Evolutionary conservation across 2,797 vertebrate genomes (phyloP).

Genomic region (Lepidocolaptes lacrymiger): DNA sequence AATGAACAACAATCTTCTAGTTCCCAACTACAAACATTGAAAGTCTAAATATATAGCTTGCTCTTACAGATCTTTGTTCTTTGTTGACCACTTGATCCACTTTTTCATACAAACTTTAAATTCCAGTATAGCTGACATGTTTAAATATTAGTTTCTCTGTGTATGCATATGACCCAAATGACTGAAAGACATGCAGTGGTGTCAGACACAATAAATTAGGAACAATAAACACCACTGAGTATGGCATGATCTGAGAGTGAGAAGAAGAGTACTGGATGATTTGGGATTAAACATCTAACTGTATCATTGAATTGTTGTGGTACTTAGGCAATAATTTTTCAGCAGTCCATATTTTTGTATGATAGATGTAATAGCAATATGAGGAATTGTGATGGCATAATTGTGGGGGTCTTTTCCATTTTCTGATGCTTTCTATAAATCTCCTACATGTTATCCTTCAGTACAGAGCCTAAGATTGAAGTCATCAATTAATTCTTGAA

Average conservation of each 20-base stretch:
- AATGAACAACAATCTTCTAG: neutral
- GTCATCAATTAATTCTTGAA: neutral
- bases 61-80: neutral
- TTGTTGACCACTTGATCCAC: neutral
- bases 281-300: neutral
- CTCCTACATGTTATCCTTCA: neutral
- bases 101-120: neutral
- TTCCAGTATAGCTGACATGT: neutral
- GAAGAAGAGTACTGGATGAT: neutral
- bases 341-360: neutral
- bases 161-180: neutral
- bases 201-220: neutral
- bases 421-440: neutral
- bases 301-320: neutral
- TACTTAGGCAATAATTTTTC: neutral
- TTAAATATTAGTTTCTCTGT: neutral
- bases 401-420: fast-evolving
- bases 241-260: neutral
- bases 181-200: neutral
- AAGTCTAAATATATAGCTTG: neutral
- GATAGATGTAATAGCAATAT: neutral
- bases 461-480: neutral
- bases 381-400: neutral
- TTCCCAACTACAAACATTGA: neutral
- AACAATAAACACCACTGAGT: neutral